phyloP scores from a whole-genome alignment of 2,113 vertebrate genomes.

The Naja naja region DNA sequence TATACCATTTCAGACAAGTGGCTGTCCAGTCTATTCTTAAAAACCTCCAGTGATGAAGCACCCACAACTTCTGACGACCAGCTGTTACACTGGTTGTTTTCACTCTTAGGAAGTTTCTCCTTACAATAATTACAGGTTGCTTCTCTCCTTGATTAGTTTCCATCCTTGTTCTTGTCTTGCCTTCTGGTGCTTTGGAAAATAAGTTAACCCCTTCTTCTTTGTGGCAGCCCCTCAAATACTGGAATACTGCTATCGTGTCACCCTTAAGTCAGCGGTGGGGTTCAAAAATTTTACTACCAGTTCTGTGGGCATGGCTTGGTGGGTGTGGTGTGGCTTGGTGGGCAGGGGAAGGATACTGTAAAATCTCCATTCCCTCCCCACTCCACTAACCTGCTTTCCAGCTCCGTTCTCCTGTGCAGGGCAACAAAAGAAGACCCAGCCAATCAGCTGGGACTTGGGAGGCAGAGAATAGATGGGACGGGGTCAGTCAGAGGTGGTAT shows the following conservation, averaged over 20 bases:
- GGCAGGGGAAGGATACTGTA: too few relatives aligned
- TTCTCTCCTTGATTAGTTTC: neutral
- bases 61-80: neutral
- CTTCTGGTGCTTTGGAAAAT: neutral
- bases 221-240: neutral
- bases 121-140: neutral
- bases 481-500: too few relatives aligned
- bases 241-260: neutral
- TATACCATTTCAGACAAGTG: neutral
- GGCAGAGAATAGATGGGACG: too few relatives aligned
- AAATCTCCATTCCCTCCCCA: too few relatives aligned
- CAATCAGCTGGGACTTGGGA: too few relatives aligned
- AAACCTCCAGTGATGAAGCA: neutral
- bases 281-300: too few relatives aligned
- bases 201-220: neutral
- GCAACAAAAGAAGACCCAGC: too few relatives aligned
- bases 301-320: too few relatives aligned
- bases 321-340: too few relatives aligned
- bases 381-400: too few relatives aligned
- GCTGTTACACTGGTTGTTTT: neutral
- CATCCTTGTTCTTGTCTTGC: neutral
- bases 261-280: neutral
- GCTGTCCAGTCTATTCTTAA: neutral
- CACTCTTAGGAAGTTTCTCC: neutral
- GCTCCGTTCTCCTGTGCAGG: too few relatives aligned